Conservation (phyloP, 2,797 vertebrate species). For the Mus spretus region DNA sequence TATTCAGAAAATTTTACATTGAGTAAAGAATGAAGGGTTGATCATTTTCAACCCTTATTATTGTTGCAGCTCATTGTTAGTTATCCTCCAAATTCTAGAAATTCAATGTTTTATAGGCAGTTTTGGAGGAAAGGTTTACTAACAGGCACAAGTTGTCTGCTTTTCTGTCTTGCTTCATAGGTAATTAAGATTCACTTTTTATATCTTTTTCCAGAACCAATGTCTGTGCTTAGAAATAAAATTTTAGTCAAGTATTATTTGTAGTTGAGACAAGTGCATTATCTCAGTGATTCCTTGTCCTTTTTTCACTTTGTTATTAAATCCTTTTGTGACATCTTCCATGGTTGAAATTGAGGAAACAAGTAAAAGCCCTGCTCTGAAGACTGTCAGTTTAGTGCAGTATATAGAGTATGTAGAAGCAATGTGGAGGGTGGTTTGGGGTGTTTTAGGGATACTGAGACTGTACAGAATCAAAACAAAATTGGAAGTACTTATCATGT, state of each 20-base stretch:
- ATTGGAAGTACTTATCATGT: background rate
- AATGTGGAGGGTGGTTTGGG: too few relatives aligned
- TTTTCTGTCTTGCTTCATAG: background rate
- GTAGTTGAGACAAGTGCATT: background rate
- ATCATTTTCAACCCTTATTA: too few relatives aligned
- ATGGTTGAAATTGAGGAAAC: background rate
- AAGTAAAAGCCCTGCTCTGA: background rate
- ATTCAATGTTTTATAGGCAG: background rate
- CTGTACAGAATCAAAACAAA: background rate
- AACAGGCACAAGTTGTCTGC: background rate
- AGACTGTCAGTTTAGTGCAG: background rate
- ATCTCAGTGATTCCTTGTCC: background rate
- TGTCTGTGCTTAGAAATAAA: background rate
- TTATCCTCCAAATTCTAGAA: background rate
- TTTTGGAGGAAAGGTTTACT: background rate
- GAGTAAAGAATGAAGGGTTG: background rate
- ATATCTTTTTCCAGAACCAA: background rate
- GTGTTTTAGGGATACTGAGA: rapidly evolving
- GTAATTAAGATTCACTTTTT: background rate
- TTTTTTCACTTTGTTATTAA: constrained; percentile 9
- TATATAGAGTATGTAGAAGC: background rate
- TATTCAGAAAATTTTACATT: constrained; percentile 8
- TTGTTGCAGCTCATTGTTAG: background rate
- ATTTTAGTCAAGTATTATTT: background rate
- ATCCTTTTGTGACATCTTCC: background rate